phyloP scores from a whole-genome alignment of 2,113 vertebrate species.

The Sitta europaea region DNA sequence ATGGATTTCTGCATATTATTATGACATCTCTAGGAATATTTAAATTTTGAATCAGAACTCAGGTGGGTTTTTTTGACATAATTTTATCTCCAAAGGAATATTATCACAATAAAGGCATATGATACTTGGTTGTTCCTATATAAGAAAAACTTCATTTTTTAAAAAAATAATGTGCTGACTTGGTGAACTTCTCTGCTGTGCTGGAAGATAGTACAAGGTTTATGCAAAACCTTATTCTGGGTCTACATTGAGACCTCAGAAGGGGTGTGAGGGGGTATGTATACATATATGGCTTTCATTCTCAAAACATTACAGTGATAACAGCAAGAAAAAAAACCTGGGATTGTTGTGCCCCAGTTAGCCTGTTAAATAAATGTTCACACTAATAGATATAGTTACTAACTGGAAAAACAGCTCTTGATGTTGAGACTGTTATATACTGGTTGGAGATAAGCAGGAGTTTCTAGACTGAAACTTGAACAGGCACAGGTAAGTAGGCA shows the following conservation, averaged over 20 bases:
- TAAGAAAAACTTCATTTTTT: background rate
- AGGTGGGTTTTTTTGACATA: background rate
- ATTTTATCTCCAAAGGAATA: background rate
- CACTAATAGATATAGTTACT: background rate
- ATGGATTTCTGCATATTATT: background rate
- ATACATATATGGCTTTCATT: background rate
- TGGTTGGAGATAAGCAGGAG: background rate
- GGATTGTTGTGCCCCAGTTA: background rate
- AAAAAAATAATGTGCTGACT: background rate
- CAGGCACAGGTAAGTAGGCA: background rate
- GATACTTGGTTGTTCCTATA: background rate
- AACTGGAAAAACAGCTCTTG: background rate
- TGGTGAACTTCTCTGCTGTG: background rate
- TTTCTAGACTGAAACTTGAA: background rate
- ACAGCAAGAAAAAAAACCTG: background rate
- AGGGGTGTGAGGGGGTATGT: background rate
- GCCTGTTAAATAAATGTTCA: background rate
- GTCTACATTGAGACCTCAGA: background rate
- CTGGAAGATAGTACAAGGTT: background rate
- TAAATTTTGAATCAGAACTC: background rate
- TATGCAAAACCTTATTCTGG: background rate
- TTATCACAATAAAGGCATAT: background rate
- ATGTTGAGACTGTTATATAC: background rate
- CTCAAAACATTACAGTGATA: background rate
- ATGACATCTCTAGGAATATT: background rate